Percentiles rank a stretch among this genome's conserved stretches.
Evolutionary conservation across 2,113 vertebrate genomes (phyloP).

Genomic region (Copsychus sechellarum): DNA sequence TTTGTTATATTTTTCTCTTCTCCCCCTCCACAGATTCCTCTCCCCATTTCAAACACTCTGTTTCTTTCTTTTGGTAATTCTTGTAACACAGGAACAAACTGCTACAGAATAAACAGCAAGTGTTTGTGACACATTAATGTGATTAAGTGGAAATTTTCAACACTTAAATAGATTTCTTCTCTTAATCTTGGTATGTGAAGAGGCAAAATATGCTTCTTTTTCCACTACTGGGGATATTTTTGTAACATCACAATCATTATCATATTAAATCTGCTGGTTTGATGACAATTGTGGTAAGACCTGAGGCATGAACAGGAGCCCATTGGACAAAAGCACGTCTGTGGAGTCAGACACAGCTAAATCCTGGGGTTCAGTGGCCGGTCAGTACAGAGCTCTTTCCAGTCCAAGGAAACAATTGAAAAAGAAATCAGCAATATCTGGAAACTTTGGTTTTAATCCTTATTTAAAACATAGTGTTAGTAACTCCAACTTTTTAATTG

Average conservation of each 20-base stretch:
- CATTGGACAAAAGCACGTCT: neutral
- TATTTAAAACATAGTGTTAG: neutral
- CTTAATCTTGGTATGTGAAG: neutral
- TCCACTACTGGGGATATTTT: neutral
- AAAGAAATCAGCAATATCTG: neutral
- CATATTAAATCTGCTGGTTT: neutral
- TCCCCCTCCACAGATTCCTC: neutral
- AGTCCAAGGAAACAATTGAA: neutral
- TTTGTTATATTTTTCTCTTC: neutral
- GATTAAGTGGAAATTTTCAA: neutral
- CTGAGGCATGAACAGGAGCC: neutral
- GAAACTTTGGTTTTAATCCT: neutral
- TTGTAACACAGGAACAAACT: neutral
- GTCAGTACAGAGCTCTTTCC: slow-evolving; percentile 7
- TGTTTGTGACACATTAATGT: neutral
- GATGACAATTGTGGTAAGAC: slow-evolving; percentile 4
- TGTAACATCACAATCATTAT: neutral
- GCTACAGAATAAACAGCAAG: neutral
- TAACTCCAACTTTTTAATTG: neutral
- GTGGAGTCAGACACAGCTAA: slow-evolving; percentile 23
- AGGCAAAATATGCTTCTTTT: neutral
- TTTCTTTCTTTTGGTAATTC: neutral
- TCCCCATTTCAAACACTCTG: neutral
- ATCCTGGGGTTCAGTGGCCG: neutral
- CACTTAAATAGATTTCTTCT: neutral